Evolutionary conservation across 2,113 vertebrate species (phyloP).

Genomic region (Lophotis ruficrista): DNA sequence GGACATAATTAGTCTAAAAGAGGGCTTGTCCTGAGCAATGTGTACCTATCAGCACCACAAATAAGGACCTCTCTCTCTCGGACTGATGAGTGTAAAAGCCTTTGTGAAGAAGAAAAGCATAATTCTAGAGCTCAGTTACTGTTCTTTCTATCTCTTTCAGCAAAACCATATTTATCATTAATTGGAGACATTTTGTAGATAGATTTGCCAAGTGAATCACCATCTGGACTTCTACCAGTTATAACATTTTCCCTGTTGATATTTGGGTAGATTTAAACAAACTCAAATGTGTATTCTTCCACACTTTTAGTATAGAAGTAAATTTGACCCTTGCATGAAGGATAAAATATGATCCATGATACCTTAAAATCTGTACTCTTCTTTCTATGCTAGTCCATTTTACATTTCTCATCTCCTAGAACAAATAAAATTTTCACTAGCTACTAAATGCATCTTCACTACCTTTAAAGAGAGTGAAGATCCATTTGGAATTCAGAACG

Average conservation of each 20-base stretch:
- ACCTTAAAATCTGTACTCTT: background rate
- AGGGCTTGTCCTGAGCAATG: background rate
- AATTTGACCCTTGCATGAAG: background rate
- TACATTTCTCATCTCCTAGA: background rate
- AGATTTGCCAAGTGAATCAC: background rate
- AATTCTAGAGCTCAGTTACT: background rate
- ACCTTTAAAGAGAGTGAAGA: background rate
- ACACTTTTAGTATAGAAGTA: background rate
- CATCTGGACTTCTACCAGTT: background rate
- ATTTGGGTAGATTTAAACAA: background rate
- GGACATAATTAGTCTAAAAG: background rate
- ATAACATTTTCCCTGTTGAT: background rate
- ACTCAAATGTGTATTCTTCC: background rate
- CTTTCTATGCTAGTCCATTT: background rate
- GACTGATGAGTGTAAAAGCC: background rate
- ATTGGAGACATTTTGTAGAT: background rate
- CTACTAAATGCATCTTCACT: background rate
- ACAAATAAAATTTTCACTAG: background rate
- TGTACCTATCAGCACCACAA: background rate
- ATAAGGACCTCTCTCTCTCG: background rate
- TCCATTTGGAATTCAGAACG: conserved; percentile 26
- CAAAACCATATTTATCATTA: background rate
- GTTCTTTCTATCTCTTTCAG: background rate
- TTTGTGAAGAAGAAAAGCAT: background rate
- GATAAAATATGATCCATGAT: background rate